Evolutionary conservation across 2,113 vertebrate species (phyloP).

Genomic region (Psilopogon haemacephalus): DNA sequence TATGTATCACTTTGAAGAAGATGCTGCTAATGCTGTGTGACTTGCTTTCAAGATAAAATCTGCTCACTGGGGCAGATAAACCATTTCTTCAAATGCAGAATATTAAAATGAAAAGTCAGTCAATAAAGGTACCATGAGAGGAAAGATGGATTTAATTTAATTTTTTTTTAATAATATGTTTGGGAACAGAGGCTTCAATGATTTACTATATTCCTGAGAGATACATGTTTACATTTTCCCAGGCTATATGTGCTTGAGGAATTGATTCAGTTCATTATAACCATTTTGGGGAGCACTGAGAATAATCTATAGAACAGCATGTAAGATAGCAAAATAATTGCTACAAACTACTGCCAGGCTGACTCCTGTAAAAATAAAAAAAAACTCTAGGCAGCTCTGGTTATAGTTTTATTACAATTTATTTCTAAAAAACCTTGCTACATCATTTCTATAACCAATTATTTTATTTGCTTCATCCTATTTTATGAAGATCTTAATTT

Average conservation of each 20-base stretch:
- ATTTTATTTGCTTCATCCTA: background rate
- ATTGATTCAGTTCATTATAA: background rate
- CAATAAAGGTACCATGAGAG: background rate
- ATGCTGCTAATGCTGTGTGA: background rate
- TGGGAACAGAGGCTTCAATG: background rate
- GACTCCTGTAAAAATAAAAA: background rate
- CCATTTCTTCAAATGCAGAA: background rate
- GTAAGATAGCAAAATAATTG: background rate
- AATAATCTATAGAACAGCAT: background rate
- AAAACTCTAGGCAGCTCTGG: background rate
- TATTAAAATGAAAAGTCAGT: background rate
- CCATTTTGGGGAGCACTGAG: background rate
- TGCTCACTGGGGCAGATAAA: background rate
- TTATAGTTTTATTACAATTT: background rate
- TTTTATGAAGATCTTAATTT: background rate
- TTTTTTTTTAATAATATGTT: background rate
- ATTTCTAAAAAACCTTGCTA: background rate
- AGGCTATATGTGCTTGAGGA: background rate
- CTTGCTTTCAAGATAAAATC: background rate
- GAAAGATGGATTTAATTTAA: accelerated
- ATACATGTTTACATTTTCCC: background rate
- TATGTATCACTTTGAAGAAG: background rate
- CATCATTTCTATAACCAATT: background rate
- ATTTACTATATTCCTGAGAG: background rate
- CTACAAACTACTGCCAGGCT: background rate